Base-by-base conservation (phyloP, 2,113 vertebrate genomes). In the Antennarius striatus region DNA sequence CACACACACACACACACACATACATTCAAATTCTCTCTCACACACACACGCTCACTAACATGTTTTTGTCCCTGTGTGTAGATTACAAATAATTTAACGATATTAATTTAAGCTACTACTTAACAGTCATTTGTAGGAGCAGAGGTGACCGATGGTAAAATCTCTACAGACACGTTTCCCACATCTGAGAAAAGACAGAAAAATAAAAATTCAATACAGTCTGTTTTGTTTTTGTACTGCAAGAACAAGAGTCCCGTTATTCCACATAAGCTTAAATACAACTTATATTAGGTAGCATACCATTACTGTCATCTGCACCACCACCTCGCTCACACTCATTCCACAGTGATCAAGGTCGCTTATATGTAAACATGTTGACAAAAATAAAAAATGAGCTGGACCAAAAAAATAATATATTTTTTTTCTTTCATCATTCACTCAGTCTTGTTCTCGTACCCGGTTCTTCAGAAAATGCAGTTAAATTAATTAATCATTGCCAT, bases 261-360 rank as follows among this genome's bases (percentile, higher is more conserved):
- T 75, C 79, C 77, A 86, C 82, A 56, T 64, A 56, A 81, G 83
- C 86, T 90, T 86, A 91, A 92, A 91, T 89, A 92, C 63, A 87
- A 88, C 83, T 88, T 56, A 90, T 84, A 86, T 85, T 68, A 85
- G 42, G 76, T 82, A 84, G 87, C 57, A 55, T 78, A 71, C 60
- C 28, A 63, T 82, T 89, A 56, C 77, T 79, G 79, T 79, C 65
- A 55, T 63, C 63, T 71, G 72, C 82, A 68, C 72, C 68, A 51
- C 50, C 75, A 56, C 76, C 69, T 71, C 79, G 56, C 82, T 81
- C 80, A 64, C 86, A 77, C 70, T 88, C 84, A 66, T 86, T 90
- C 92, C 92, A 93, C 93, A 93, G 93, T 93, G 93, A 93, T 93
- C 84, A 84, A 90, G 92, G 91, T 93, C 92, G 78, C 86, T 90